phyloP scores from a whole-genome alignment of 2,888 invertebrate species.

The Neoscelio sp. region DNA sequence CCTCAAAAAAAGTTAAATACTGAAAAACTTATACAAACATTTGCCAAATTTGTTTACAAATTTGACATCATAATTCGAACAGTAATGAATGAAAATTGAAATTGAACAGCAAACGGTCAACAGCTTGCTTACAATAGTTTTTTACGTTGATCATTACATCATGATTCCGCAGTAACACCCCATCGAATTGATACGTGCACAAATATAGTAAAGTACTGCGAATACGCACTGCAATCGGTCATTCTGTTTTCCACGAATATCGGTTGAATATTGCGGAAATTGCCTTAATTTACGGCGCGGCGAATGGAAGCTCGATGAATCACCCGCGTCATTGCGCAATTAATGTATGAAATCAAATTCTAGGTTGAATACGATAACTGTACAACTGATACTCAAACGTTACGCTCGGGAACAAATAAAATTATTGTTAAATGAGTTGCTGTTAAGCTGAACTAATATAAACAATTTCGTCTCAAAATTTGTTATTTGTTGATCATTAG shows the following conservation, averaged over 20 bases:
- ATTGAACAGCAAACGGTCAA: conserved; percentile 41
- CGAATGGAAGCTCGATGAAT: conserved; percentile 73
- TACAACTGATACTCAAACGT: conserved; percentile 43
- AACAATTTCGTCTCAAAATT: conserved; percentile 2
- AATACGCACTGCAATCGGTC: conserved; percentile 42
- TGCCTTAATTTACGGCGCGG: conserved; percentile 73
- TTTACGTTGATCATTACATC: conserved; percentile 31
- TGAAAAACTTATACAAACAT: background rate
- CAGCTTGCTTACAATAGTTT: conserved; percentile 51
- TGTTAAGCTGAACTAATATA: conserved; percentile 34
- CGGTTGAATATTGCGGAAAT: conserved; percentile 69
- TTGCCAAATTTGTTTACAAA: conserved; percentile 14
- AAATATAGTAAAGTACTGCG: conserved; percentile 50
- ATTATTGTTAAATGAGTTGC: conserved; percentile 37
- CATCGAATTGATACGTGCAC: conserved; percentile 46
- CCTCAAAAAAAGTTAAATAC: too few relatives aligned
- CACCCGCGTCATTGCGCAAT: conserved; percentile 73
- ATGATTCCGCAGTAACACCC: conserved; percentile 18
- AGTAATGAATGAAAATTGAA: conserved; percentile 23
- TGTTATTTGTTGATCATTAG: conserved; percentile 1
- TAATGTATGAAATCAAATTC: conserved; percentile 75
- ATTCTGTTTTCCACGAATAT: conserved; percentile 50
- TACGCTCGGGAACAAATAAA: conserved; percentile 40
- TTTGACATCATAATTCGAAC: conserved; percentile 18
- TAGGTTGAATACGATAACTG: conserved; percentile 60